Evolutionary conservation across 2,797 vertebrate species (phyloP), one percentile per base, ranked within the genome.

Genomic region (Delichon dasypus): DNA sequence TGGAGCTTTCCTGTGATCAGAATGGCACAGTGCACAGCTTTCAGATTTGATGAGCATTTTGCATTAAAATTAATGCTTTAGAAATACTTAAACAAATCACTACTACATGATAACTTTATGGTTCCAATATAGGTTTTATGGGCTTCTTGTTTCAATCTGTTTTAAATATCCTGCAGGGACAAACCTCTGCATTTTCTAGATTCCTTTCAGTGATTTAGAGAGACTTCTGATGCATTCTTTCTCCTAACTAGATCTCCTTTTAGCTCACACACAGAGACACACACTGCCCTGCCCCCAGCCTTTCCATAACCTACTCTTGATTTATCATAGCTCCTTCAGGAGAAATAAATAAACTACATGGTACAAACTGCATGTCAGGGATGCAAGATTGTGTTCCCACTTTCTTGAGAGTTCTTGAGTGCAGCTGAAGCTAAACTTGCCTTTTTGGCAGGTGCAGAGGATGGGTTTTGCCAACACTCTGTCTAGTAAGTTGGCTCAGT

Each of bases 401-500:
- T 89, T 85, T 79, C 81, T 70, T 62, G 55, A 92, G 86, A 90
- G 55, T 62, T 61, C 26, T 61, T 62, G 40, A 48, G 55, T 82
- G 70, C 58, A 85, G 71, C 62, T 86, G 61, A 89, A 78, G 45
- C 45, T 83, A 47, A 82, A 51, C 76, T 83, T 91, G 72, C 32
- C n/a, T 51, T 72, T 87, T 76, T 92, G 87, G 78, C 93, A 93
- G 40, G 66, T 88, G 8, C 82, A 51, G 58, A 51, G 82, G n/a
- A 51, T 84, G 54, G 0, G 7, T 86, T 86, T 86, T 94, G 94
- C 81, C 93, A 89, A 7, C 32, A 61, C 57, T 86, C 86, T 88
- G 61, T 92, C 61, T 68, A 91, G 62, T 72, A 81, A 94, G 32
- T 75, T 94, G 91, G 93, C 79, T 91, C 32, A 8, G 50, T 83